A percentile compares a stretch with the other conserved stretches of the same genome.
Evolutionary conservation across 2,888 invertebrate species (phyloP).

Genomic region (Ophion costatus): DNA sequence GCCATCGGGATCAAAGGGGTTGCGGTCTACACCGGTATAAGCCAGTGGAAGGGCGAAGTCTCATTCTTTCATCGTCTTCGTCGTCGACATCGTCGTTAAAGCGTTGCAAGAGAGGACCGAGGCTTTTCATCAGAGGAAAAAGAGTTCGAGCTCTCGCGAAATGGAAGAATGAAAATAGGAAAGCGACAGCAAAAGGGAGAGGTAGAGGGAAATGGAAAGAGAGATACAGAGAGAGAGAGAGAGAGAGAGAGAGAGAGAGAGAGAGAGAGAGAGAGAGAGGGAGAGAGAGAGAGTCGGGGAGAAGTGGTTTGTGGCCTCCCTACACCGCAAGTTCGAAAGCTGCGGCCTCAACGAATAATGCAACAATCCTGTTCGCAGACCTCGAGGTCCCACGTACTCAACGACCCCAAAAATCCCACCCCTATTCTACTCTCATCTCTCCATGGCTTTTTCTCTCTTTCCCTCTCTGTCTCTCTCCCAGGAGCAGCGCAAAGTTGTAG

Average conservation of each 20-base stretch:
- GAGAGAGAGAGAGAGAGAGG: slow-evolving; percentile 36
- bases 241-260: slow-evolving; percentile 18
- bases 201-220: slow-evolving; percentile 34
- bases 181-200: slow-evolving; percentile 26
- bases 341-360: slow-evolving; percentile 80
- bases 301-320: slow-evolving; percentile 56
- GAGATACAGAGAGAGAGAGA: slow-evolving; percentile 40
- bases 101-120: slow-evolving; percentile 23
- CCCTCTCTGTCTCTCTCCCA: slow-evolving; percentile 16
- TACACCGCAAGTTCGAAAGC: slow-evolving; percentile 80
- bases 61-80: slow-evolving; percentile 58
- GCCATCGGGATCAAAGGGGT: slow-evolving; percentile 63
- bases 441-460: slow-evolving; percentile 12
- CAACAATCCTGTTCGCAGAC: slow-evolving; percentile 80
- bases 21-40: slow-evolving; percentile 62
- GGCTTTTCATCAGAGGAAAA: slow-evolving; percentile 43
- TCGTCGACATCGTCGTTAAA: slow-evolving; percentile 47
- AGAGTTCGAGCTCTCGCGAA: slow-evolving; percentile 29
- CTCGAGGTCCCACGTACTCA: slow-evolving; percentile 71
- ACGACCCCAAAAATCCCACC: slow-evolving; percentile 53
- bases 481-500: slow-evolving; percentile 26
- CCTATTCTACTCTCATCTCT: slow-evolving; percentile 27
- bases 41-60: slow-evolving; percentile 49
- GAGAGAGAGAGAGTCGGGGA: slow-evolving; percentile 8
- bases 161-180: slow-evolving; percentile 24